phyloP scores from a whole-genome alignment of 2,797 vertebrate species.

The Coranthus polyacanthus region DNA sequence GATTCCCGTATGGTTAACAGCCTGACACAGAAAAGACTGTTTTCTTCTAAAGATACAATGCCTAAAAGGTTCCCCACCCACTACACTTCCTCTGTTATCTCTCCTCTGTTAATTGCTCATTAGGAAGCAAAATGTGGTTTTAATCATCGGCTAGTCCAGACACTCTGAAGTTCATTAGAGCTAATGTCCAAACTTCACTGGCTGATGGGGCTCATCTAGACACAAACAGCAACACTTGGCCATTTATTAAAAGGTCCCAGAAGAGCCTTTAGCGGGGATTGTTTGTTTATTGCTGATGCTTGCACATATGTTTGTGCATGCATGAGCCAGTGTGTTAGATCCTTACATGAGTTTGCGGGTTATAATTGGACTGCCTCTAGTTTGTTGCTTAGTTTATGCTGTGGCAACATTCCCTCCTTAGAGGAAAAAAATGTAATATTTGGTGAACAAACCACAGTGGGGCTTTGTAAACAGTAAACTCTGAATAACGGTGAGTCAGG shows the following conservation, averaged over 20 bases:
- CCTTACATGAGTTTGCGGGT: constrained; percentile 17
- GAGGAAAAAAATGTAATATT: constrained; percentile 20
- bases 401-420: constrained; percentile 5
- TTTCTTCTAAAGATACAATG: constrained; percentile 26
- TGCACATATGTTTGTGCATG: constrained; percentile 5
- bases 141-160: constrained; percentile 65
- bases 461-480: neutral
- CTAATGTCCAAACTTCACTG: constrained; percentile 65
- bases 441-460: constrained; percentile 10
- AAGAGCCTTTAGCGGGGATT: constrained; percentile 31
- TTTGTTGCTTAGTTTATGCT: constrained; percentile 23
- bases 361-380: constrained; percentile 40
- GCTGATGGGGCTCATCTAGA: constrained; percentile 41
- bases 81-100: constrained; percentile 54
- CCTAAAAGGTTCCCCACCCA: constrained; percentile 29
- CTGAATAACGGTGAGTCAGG: neutral
- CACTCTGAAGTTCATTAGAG: constrained; percentile 73
- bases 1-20: constrained; percentile 25
- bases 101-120: constrained; percentile 72
- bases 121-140: constrained; percentile 71
- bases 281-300: constrained; percentile 39
- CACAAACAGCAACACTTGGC: constrained; percentile 39
- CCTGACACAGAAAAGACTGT: constrained; percentile 38
- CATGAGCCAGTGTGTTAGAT: constrained; percentile 17
- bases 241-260: constrained; percentile 49